These are phyloP conservation scores for Onychostoma macrolepis DNA, from an alignment of 2,113 vertebrate species.

Conservation along the genomic window DNA sequence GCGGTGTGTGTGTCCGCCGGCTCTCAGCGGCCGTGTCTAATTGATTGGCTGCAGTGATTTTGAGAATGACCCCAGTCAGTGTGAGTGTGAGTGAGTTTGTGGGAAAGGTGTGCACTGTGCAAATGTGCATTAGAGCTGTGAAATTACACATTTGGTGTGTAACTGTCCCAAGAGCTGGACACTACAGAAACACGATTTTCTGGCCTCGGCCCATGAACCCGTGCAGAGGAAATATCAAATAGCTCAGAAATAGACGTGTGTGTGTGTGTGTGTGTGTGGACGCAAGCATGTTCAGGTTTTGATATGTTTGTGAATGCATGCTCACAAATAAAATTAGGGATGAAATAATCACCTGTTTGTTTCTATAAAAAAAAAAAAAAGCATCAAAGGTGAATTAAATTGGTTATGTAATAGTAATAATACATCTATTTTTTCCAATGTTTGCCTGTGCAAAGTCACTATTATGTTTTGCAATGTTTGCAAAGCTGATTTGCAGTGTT, in stretches of 20 bases:
- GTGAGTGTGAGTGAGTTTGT: slow-evolving; percentile 20
- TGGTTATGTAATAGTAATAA: not conserved
- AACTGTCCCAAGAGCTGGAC: slow-evolving; percentile 17
- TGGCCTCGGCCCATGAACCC: slow-evolving; percentile 1
- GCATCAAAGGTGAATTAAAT: not conserved
- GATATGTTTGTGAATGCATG: not conserved
- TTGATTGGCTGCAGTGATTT: slow-evolving; percentile 51
- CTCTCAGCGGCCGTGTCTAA: slow-evolving; percentile 38
- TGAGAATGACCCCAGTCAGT: slow-evolving; percentile 43
- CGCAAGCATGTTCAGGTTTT: not conserved
- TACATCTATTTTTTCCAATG: too few species aligned
- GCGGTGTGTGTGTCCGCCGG: slow-evolving; percentile 32
- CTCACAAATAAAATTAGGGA: not conserved
- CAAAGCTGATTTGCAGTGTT: not conserved
- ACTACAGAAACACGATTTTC: slow-evolving; percentile 14
- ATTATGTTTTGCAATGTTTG: not conserved
- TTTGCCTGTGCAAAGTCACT: too few species aligned
- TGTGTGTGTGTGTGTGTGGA: not conserved
- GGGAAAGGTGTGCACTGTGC: slow-evolving; percentile 42
- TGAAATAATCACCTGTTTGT: not conserved
- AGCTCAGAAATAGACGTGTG: not conserved
- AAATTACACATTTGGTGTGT: slow-evolving; percentile 46
- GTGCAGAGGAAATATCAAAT: slow-evolving; percentile 1
- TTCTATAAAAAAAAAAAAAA: not conserved
- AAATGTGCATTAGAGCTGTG: slow-evolving; percentile 56